phyloP scores from a whole-genome alignment of 2,888 invertebrate genomes.

The Aphodius granarius region DNA sequence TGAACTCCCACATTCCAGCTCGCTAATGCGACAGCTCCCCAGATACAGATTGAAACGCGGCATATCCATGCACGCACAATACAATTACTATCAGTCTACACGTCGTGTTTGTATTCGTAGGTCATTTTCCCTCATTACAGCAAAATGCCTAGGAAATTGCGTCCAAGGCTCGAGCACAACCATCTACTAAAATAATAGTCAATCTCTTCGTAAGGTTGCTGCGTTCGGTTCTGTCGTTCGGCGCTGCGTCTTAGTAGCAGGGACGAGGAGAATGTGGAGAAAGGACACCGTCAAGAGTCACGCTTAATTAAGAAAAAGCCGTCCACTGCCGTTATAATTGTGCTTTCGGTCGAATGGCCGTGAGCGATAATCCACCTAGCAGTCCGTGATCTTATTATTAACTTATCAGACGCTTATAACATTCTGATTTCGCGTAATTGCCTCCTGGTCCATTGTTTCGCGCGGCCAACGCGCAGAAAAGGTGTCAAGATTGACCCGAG shows the following conservation, averaged over 20 bases:
- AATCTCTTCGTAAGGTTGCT: background rate
- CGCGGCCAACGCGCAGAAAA: background rate
- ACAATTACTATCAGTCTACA: background rate
- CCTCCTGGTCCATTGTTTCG: background rate
- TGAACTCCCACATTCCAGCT: background rate
- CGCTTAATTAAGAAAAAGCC: slow-evolving; percentile 1
- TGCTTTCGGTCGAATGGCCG: background rate
- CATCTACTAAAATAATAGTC: background rate
- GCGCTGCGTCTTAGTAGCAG: background rate
- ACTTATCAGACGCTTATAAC: background rate
- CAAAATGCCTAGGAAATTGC: background rate
- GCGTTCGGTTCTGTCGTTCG: no score
- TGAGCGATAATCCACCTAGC: background rate
- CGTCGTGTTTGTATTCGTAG: background rate
- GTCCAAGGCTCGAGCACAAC: background rate
- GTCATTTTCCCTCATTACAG: background rate
- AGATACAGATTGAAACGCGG: background rate
- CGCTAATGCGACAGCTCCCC: background rate
- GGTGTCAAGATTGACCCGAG: background rate
- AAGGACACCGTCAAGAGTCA: slow-evolving; percentile 2
- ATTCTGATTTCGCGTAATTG: background rate
- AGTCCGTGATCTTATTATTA: background rate
- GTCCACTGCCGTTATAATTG: background rate
- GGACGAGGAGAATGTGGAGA: background rate
- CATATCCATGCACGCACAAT: background rate